These are phyloP conservation scores for Cephus rjabovi DNA, from an alignment of 2,888 invertebrate genomes.

Conservation along the genomic window DNA sequence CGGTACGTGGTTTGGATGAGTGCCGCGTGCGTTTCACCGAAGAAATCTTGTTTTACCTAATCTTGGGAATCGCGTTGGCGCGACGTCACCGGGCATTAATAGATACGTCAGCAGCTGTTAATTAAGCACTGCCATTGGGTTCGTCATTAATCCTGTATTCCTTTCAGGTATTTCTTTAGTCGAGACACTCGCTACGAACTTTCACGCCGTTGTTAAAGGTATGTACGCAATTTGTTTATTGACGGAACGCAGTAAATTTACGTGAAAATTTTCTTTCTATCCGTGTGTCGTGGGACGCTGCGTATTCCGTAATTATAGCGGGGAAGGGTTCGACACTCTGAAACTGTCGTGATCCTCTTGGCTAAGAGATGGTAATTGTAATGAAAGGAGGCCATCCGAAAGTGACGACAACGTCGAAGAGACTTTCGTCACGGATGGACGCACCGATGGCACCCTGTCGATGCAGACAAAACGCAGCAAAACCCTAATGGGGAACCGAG, in stretches of 20 bases:
- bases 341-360: no score
- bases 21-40: background rate
- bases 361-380: slow-evolving; percentile 32
- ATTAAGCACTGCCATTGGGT: slow-evolving; percentile 51
- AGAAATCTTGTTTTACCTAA: slow-evolving; percentile 41
- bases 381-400: slow-evolving; percentile 35
- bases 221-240: no score
- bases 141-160: slow-evolving; percentile 52
- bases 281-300: no score
- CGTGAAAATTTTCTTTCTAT: no score
- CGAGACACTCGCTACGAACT: background rate
- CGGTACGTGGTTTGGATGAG: no score
- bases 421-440: slow-evolving; percentile 25
- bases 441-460: slow-evolving; percentile 28
- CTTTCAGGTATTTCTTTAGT: background rate
- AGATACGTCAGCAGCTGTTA: slow-evolving; percentile 56
- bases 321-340: no score
- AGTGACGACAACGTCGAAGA: slow-evolving; percentile 25
- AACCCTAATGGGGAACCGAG: slow-evolving; percentile 26
- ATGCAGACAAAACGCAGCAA: slow-evolving; percentile 32
- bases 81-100: slow-evolving; percentile 45
- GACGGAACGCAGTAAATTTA: no score
- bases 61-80: slow-evolving; percentile 43
- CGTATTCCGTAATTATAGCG: no score
- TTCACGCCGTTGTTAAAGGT: no score